Percentiles rank a stretch among this genome's conserved stretches.
phyloP scores from a whole-genome alignment of 2,113 vertebrate species.

The Rutilus rutilus region DNA sequence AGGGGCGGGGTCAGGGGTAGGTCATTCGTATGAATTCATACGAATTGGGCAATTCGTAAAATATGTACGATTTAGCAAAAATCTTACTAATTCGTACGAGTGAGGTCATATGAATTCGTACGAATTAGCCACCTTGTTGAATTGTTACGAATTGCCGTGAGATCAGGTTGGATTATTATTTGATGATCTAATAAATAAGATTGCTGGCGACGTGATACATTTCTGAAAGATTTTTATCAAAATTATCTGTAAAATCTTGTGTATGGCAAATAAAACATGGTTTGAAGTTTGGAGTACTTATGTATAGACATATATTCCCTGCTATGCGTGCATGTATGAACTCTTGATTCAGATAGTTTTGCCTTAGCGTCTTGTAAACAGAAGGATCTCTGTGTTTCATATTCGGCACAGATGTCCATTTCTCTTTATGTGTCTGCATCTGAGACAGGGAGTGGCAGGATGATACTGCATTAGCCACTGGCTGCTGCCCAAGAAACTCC shows the following conservation, averaged over 20 bases:
- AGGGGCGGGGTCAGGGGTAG: no score
- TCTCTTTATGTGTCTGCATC: slow-evolving; percentile 48
- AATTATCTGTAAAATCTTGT: neutral
- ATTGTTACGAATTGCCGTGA: no score
- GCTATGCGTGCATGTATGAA: neutral
- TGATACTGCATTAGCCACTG: slow-evolving; percentile 74
- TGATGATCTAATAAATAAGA: no score
- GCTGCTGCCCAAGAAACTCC: slow-evolving; percentile 67
- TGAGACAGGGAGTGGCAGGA: slow-evolving; percentile 55
- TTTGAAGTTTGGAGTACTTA: neutral
- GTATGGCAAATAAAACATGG: neutral
- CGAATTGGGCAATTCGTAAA: no score
- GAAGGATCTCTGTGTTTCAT: neutral
- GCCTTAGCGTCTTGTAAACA: neutral
- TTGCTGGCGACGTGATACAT: neutral
- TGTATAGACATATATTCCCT: neutral
- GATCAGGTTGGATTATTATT: no score
- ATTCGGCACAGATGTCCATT: slow-evolving; percentile 52
- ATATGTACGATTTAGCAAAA: no score
- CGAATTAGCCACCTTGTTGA: no score
- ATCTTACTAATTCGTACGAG: no score
- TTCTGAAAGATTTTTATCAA: neutral
- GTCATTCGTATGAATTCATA: no score
- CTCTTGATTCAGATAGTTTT: neutral
- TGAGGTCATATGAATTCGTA: no score